Conservation (phyloP, 2,888 invertebrate species). For the Eupithecia subumbrata region DNA sequence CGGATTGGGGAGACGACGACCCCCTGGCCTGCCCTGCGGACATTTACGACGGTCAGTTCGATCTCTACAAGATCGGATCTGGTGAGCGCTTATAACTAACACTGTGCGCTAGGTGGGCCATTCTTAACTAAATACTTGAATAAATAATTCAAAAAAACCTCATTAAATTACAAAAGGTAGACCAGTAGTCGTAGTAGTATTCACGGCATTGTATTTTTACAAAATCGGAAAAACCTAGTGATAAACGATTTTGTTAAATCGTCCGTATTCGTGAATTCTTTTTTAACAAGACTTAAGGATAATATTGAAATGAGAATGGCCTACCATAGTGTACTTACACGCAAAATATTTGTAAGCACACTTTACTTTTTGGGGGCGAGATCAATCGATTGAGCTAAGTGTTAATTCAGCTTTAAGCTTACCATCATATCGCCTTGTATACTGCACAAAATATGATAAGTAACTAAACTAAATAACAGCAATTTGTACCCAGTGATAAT, state of each 20-base stretch:
- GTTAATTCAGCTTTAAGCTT: background rate
- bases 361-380: background rate
- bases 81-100: conserved; percentile 85
- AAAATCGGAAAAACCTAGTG: background rate
- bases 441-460: background rate
- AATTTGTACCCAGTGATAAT: background rate
- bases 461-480: background rate
- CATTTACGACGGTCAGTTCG: conserved; percentile 93
- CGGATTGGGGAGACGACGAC: conserved; percentile 92
- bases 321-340: background rate
- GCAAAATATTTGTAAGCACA: background rate
- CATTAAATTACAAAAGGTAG: background rate
- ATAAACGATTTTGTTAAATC: background rate
- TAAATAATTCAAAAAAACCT: too few relatives aligned
- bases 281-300: background rate
- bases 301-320: background rate
- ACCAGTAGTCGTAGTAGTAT: background rate
- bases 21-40: conserved; percentile 92
- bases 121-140: background rate
- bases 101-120: conserved; percentile 18
- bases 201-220: background rate
- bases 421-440: background rate
- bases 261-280: background rate
- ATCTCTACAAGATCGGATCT: conserved; percentile 92
- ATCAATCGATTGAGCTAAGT: background rate